Conservation (phyloP, 1,140 invertebrate genomes). For the Drosophila orosa region DNA sequence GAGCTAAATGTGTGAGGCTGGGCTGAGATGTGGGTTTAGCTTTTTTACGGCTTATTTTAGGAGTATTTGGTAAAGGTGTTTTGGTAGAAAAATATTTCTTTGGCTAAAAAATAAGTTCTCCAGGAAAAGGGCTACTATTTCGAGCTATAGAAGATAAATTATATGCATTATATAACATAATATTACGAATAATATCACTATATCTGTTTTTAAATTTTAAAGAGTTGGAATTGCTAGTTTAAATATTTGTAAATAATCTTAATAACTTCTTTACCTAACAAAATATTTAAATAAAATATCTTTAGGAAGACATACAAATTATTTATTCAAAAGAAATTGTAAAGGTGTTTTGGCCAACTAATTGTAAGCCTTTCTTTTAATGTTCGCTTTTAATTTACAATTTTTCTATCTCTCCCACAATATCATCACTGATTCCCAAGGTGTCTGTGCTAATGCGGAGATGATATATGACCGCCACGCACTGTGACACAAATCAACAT, state of each 20-base stretch:
- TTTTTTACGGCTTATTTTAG: neutral
- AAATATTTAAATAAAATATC: neutral
- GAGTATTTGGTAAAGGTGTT: neutral
- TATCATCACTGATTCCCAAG: conserved; percentile 30
- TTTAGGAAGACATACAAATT: neutral
- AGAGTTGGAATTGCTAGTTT: too few species aligned
- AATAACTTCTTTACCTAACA: neutral
- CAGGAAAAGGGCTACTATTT: neutral
- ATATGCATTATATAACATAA: neutral
- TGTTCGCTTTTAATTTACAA: conserved; percentile 12
- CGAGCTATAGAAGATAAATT: too few species aligned
- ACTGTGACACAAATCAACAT: conserved; percentile 71
- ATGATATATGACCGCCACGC: conserved; percentile 72
- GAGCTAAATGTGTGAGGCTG: conserved; percentile 22
- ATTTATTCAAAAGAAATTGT: too few species aligned
- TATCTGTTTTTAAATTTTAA: neutral
- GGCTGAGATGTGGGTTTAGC: neutral
- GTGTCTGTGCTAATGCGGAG: conserved; percentile 57
- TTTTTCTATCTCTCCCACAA: too few species aligned
- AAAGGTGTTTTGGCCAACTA: neutral
- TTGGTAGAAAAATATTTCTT: neutral
- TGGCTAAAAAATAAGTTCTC: neutral
- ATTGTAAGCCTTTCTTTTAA: neutral
- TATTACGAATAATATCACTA: neutral
- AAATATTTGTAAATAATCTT: neutral